These are phyloP conservation scores for Bubo blakistoni DNA, from an alignment of 2,113 vertebrate species.

Conservation along the genomic window DNA sequence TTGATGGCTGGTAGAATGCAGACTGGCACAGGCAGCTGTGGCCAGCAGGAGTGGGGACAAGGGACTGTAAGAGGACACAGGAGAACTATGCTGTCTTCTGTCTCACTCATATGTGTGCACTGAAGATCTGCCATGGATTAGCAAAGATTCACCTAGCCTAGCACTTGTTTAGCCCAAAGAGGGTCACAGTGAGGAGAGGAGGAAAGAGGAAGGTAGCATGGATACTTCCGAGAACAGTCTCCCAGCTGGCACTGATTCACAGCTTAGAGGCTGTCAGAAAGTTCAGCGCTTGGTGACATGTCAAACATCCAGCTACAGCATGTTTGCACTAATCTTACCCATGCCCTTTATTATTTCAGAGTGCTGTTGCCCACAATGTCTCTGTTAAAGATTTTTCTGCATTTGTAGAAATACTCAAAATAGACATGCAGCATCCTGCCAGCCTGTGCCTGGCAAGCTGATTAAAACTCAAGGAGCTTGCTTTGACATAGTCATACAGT, in stretches of 20 bases:
- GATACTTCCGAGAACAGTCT: background rate
- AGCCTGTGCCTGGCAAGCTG: background rate
- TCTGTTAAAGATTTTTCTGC: background rate
- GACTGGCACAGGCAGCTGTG: background rate
- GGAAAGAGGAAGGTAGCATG: background rate
- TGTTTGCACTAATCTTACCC: background rate
- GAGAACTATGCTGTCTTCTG: background rate
- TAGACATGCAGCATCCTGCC: background rate
- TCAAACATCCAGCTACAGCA: fast-evolving
- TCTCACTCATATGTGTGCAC: background rate
- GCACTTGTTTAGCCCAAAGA: background rate
- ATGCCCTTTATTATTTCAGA: background rate
- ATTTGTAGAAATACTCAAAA: background rate
- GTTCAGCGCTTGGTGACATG: background rate
- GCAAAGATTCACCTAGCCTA: background rate
- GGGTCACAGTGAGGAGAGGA: background rate
- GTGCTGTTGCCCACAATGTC: background rate
- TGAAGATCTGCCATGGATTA: background rate
- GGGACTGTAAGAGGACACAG: background rate
- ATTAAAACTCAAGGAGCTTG: background rate
- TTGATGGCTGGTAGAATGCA: background rate
- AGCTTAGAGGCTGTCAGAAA: background rate
- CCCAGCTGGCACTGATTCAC: background rate
- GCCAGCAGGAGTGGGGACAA: background rate
- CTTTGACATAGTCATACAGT: background rate